phyloP scores from a whole-genome alignment of 2,888 invertebrate species.

The Epicampocera succincta region DNA sequence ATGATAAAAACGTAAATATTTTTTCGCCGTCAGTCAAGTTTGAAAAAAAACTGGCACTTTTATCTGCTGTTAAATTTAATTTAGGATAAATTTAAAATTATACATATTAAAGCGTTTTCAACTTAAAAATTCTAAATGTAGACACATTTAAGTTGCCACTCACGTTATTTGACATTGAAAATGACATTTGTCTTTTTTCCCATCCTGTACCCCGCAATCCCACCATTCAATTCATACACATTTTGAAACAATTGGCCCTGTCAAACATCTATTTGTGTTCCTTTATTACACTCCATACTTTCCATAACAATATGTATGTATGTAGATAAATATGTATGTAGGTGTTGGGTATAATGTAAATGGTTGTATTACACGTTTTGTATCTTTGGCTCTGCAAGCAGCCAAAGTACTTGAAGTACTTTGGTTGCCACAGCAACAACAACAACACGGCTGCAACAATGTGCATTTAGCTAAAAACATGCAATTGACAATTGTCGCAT shows the following conservation, averaged over 20 bases:
- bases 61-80: constrained; percentile 6
- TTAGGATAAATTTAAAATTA: constrained; percentile 16
- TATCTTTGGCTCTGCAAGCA: neutral
- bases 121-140: constrained; percentile 30
- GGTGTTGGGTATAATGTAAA: too few relatives aligned
- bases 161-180: constrained; percentile 61
- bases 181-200: constrained; percentile 45
- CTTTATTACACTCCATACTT: constrained; percentile 16
- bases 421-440: neutral
- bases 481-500: constrained; percentile 65
- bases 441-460: constrained; percentile 33
- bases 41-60: neutral
- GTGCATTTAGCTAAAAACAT: constrained; percentile 44
- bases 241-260: constrained; percentile 52
- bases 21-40: too few relatives aligned
- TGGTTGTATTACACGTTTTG: too few relatives aligned
- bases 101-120: neutral
- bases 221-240: neutral
- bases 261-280: constrained; percentile 47
- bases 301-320: neutral
- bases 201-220: too few relatives aligned
- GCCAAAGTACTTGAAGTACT: constrained; percentile 28
- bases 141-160: constrained; percentile 49
- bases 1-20: too few relatives aligned
- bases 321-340: too few relatives aligned